These are phyloP conservation scores for Bemisia tabaci DNA, from an alignment of 1,140 invertebrate species.

Conservation along the genomic window DNA sequence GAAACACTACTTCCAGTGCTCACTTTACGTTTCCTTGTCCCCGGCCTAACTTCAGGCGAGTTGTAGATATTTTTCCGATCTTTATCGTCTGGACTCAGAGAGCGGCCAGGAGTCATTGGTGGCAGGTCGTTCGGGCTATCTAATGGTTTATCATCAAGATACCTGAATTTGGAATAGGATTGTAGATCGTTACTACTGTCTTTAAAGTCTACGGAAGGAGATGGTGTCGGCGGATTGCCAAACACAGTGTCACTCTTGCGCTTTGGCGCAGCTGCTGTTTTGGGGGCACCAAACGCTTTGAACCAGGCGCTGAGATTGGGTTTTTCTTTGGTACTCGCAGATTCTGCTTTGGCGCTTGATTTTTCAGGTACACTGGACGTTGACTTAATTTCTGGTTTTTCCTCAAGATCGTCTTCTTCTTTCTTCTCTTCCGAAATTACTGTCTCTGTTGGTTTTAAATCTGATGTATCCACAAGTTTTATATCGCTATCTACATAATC, in stretches of 20 bases:
- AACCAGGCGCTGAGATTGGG: slow-evolving; percentile 82
- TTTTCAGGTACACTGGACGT: slow-evolving; percentile 10
- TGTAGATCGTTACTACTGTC: slow-evolving; percentile 13
- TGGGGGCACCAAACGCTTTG: slow-evolving; percentile 75
- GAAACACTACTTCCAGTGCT: slow-evolving; percentile 58
- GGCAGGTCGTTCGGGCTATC: slow-evolving; percentile 11
- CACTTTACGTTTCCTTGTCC: slow-evolving; percentile 40
- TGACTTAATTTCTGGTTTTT: slow-evolving; percentile 21
- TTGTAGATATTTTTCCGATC: slow-evolving; percentile 22
- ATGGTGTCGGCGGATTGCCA: slow-evolving; percentile 12
- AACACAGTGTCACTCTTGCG: slow-evolving; percentile 22
- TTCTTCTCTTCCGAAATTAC: slow-evolving; percentile 11
- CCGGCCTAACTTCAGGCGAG: slow-evolving; percentile 26
- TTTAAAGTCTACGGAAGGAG: slow-evolving; percentile 7
- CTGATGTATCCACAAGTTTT: slow-evolving; percentile 21
- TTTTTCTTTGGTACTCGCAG: slow-evolving; percentile 44
- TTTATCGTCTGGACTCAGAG: slow-evolving; percentile 16
- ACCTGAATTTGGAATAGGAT: neutral
- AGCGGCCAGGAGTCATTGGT: slow-evolving; percentile 13
- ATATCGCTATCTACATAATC: slow-evolving; percentile 6
- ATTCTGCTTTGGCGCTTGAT: slow-evolving; percentile 20
- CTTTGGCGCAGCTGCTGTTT: slow-evolving; percentile 29
- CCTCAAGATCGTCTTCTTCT: slow-evolving; percentile 15
- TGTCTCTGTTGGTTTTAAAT: slow-evolving; percentile 20
- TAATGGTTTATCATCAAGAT: neutral